Base-by-base conservation (phyloP, 2,888 invertebrate species). In the Panorpa germanica region DNA sequence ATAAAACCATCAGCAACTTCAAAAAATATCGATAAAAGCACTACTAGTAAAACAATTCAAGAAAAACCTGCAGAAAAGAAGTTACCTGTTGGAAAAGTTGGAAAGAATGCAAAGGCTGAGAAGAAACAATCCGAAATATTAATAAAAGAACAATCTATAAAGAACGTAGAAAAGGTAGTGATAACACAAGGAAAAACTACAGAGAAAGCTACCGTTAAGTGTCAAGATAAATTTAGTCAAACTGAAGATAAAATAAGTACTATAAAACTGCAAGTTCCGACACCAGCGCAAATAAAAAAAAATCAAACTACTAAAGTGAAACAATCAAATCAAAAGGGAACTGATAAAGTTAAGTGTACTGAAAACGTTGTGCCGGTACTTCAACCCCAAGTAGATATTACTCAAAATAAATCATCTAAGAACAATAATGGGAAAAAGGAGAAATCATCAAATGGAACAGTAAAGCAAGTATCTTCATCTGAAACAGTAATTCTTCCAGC, bases 61-160 rank as follows among this genome's bases (percentile, higher is more conserved):
- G n/a, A n/a, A n/a, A n/a, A n/a, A n/a, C 27, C 5, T 24, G 13
- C 5, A 32, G 27, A 10, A 27, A n/a, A 4, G 15, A 10, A 17
- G 10, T 2, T 17, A 14, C 15, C 20, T 19, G 20, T 9, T 19
- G 7, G 9, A 19, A 19, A 19, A 9, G 9, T 9, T 17, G 32
- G 18, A 17, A 13, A 32, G 10, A 24, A 16, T 5, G 28, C 27
- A 24, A 27, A 16, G 13, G 19, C 21, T 26, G 27, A 22, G 9
- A 20, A 28, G 2, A 26, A 27, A 9, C n/a, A 20, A 10, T 8
- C n/a, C n/a, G 26, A 25, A 13, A 10, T 22, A 21, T 13, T 13
- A 21, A 20, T 20, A 9, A 20, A 10, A n/a, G 15, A 33, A 6
- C 19, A 30, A 17, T 4, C 12, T 30, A 15, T 16, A 14, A 9